Evolutionary conservation across 2,113 vertebrate species (phyloP), one percentile per base, ranked within the genome.

Genomic region (Odontophorus gujanensis): DNA sequence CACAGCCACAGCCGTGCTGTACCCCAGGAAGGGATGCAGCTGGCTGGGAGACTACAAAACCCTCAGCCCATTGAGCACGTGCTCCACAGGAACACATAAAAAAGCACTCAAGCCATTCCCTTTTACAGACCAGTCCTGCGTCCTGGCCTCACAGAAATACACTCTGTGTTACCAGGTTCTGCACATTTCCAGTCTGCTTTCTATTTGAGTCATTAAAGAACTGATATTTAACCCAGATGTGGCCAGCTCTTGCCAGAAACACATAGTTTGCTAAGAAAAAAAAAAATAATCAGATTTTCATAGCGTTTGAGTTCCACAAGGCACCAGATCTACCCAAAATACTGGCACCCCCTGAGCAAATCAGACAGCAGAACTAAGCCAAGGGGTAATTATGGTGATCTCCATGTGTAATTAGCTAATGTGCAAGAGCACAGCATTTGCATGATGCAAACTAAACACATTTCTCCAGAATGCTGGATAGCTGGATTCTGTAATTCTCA

Each of bases 171-270:
- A 85, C 74, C 84, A 90, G 71, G 62, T 81, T 85, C 89, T 91
- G 75, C 84, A 80, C 63, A 82, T 63, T 91, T 87, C 67, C 87
- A 89, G 79, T 34, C 84, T 93, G 89, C 2, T 93, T 89, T 94
- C 38, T 66, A 55, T 92, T 74, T 58, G 34, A 90, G 78, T 71
- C 79, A 50, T 66, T 71, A 80, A 94, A 75, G 61, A 81, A 68
- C 59, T 6, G 9, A 45, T 91, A 91, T 95, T 91, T 85, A 96
- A 87, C 78, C 81, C 92, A 94, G 91, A 90, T 94, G 92, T 59
- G 81, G 84, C 72, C 25, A 40, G 67, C 48, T 86, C 84, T 69
- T 91, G 91, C 92, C 94, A 91, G 92, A 89, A 89, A 74, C 81
- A 79, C 77, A 72, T n/a, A 88, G 76, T 90, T 92, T 28, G 78